Percentiles rank a stretch among this genome's conserved stretches.
Conservation (phyloP, 2,888 invertebrate genomes). For the Tenthredo distinguenda region DNA sequence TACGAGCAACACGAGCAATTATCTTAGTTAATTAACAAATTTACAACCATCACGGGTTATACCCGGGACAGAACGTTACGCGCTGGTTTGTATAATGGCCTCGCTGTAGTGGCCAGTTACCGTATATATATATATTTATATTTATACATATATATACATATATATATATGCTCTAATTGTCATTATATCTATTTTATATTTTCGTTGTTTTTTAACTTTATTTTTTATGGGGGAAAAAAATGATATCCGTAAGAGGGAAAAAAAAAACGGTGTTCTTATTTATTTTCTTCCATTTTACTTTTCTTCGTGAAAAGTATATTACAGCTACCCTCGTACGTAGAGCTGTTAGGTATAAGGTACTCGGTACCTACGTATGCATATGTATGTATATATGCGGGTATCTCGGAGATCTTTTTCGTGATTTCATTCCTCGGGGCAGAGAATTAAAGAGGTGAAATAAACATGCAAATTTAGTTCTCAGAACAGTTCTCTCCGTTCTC, state of each 20-base stretch:
- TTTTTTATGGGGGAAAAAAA: not conserved
- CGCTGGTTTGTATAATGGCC: not conserved
- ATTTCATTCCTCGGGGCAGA: constrained; percentile 1
- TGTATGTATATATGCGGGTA: not conserved
- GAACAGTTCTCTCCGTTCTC: not conserved
- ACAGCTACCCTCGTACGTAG: not conserved
- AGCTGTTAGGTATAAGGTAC: not conserved
- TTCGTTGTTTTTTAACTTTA: not conserved
- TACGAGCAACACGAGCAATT: constrained; percentile 69
- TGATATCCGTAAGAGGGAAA: too few relatives aligned
- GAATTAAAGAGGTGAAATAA: constrained; percentile 43
- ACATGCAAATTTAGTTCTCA: constrained; percentile 35
- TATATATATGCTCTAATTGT: not conserved
- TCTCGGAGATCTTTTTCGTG: constrained; percentile 24
- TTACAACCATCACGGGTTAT: constrained; percentile 69
- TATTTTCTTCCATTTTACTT: not conserved
- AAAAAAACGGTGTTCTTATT: not conserved
- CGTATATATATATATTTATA: not conserved
- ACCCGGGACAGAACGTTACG: not conserved
- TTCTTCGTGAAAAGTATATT: not conserved
- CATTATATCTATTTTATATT: too few relatives aligned
- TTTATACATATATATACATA: not conserved
- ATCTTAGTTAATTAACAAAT: constrained; percentile 76
- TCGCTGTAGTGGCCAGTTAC: not conserved
- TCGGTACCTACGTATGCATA: not conserved